Conservation (phyloP, 2,113 vertebrate species). For the Phalacrocorax carbo region DNA sequence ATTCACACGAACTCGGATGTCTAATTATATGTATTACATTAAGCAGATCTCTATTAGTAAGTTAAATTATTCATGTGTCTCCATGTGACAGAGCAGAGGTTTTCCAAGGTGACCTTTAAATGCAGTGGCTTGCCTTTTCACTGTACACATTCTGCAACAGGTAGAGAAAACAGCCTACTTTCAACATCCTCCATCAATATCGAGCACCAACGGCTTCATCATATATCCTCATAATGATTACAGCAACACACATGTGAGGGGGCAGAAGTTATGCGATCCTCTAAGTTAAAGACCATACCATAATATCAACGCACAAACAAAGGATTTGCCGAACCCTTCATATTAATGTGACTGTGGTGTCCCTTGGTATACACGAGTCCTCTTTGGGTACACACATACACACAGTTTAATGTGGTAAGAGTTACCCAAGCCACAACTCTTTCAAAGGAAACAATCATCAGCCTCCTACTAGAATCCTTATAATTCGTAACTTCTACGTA, state of each 20-base stretch:
- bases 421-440: not conserved
- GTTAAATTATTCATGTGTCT: not conserved
- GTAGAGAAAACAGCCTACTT: not conserved
- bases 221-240: not conserved
- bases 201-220: not conserved
- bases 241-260: not conserved
- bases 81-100: not conserved
- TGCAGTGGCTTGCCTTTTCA: not conserved
- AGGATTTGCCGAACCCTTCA: not conserved
- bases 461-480: not conserved
- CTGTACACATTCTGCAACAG: not conserved
- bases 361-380: not conserved
- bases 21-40: not conserved
- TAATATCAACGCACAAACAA: not conserved
- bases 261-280: not conserved
- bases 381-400: not conserved
- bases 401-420: not conserved
- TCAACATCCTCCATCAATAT: not conserved
- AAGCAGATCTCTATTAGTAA: not conserved
- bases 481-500: fast-evolving
- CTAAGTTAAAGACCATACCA: not conserved
- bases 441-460: not conserved
- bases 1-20: not conserved
- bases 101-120: not conserved
- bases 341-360: not conserved